Base-by-base conservation (phyloP, 2,797 vertebrate species). In the Anguilla obscura region DNA sequence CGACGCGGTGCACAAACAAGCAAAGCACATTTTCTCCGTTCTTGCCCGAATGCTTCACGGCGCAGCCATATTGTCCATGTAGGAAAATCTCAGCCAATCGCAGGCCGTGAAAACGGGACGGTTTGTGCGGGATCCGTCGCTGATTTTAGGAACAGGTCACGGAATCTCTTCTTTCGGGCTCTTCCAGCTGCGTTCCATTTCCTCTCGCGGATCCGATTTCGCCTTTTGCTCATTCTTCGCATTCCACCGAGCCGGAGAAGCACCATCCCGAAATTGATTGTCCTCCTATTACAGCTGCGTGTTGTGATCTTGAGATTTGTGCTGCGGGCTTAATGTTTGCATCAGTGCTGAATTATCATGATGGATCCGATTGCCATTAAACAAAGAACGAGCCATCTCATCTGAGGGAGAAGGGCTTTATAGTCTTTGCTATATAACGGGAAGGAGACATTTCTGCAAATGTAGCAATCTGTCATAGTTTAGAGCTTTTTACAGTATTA, bases 171-270 rank as follows among this genome's bases (percentile, higher is more conserved):
- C 21, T n/a, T 40, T 50, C 21, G 40, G 21, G 0, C 40, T 24
- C 18, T n/a, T 27, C 40, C 79, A 82, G 79, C 79, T 82, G 79
- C 50, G 79, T 50, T 82, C 79, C 79, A 82, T 82, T 82, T 82
- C 79, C 79, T 82, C 40, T 27, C 3, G 27, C 45, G n/a, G 79
- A 82, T 82, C 40, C 79, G 21, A n/a, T 82, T 82, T 82, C 45
- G 45, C 40, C 24, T 24, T 52, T 45, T 16, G 45, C 79, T 50
- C 79, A 24, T 82, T 82, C 79, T 50, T 48, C 21, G 3, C 79
- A 82, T 82, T 82, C 79, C 79, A 5, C 45, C 3, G n/a, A 50
- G 79, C 79, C 79, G 0, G 16, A 82, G 45, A 50, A 48, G 50
- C 24, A 3, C 45, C 21, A 50, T 82, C 79, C 45, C 9, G 79